Evolutionary conservation across 2,888 invertebrate species (phyloP).

Genomic region (Drosophila helvetica): DNA sequence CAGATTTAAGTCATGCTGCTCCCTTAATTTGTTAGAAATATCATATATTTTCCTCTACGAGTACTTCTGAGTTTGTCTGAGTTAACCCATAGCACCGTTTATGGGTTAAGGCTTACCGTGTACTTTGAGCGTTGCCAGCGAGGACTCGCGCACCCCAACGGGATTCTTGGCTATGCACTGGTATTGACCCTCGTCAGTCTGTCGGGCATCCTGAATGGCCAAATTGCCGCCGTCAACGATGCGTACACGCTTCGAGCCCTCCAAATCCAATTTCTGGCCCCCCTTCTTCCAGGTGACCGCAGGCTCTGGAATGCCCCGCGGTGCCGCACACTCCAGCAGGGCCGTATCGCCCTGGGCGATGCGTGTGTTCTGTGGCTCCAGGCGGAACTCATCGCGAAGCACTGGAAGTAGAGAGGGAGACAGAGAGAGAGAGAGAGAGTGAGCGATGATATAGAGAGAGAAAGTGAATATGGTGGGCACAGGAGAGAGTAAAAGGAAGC

Average conservation of each 20-base stretch:
- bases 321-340: conserved; percentile 93
- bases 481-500: conserved; percentile 27
- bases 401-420: conserved; percentile 85
- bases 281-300: conserved; percentile 94
- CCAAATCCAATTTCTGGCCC: conserved; percentile 90
- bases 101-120: conserved; percentile 86
- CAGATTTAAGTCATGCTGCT: too few relatives aligned
- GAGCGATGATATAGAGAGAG: too few relatives aligned
- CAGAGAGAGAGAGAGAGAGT: conserved; percentile 26
- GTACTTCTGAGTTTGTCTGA: too few relatives aligned
- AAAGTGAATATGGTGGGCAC: conserved; percentile 24
- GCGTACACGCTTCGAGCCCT: conserved; percentile 88
- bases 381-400: conserved; percentile 94
- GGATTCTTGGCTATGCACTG: conserved; percentile 92
- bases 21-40: too few relatives aligned
- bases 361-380: conserved; percentile 92
- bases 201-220: conserved; percentile 91
- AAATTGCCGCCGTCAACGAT: conserved; percentile 92
- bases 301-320: conserved; percentile 95
- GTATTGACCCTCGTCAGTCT: conserved; percentile 92
- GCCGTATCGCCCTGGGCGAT: conserved; percentile 94
- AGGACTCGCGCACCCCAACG: conserved; percentile 90
- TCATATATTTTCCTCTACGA: too few relatives aligned
- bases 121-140: conserved; percentile 89
- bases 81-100: neutral